Conservation (phyloP, 2,113 vertebrate genomes). For the Crypturellus undulatus region DNA sequence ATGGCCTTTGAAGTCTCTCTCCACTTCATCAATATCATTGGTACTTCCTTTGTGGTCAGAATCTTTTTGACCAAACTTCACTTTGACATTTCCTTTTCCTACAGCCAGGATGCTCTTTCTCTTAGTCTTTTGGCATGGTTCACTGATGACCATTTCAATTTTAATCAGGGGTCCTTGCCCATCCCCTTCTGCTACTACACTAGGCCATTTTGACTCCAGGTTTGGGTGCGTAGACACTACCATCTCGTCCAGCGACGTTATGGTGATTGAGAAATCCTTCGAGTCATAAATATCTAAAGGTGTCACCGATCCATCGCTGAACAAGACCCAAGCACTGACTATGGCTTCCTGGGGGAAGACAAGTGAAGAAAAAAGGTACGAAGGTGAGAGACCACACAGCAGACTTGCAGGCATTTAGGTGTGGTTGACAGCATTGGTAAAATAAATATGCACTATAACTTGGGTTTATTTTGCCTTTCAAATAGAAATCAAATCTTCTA, state of each 20-base stretch:
- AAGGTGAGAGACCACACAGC: background rate
- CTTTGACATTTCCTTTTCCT: slow-evolving; percentile 87
- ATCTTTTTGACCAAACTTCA: slow-evolving; percentile 86
- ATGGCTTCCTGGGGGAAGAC: slow-evolving; percentile 85
- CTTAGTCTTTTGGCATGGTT: slow-evolving; percentile 95
- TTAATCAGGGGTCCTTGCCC: slow-evolving; percentile 91
- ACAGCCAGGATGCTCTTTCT: slow-evolving; percentile 91
- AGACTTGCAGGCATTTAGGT: background rate
- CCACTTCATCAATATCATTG: slow-evolving; percentile 74
- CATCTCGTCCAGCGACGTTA: slow-evolving; percentile 89
- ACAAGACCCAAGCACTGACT: slow-evolving; percentile 92
- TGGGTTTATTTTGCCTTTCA: background rate
- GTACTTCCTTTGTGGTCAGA: slow-evolving; percentile 75
- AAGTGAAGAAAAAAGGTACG: rapidly evolving
- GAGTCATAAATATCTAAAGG: slow-evolving; percentile 94
- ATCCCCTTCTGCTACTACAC: slow-evolving; percentile 88
- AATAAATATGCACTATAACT: background rate
- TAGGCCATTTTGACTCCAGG: slow-evolving; percentile 81
- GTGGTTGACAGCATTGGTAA: background rate
- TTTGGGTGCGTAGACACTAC: slow-evolving; percentile 87
- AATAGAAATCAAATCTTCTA: background rate
- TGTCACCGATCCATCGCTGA: slow-evolving; percentile 93
- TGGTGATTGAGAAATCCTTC: slow-evolving; percentile 89
- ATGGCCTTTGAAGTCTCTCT: slow-evolving; percentile 79
- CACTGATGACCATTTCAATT: slow-evolving; percentile 93